Evolutionary conservation across 2,888 invertebrate genomes (phyloP), one percentile per base, ranked within the genome.

Genomic region (Meghimatium bilineatum): DNA sequence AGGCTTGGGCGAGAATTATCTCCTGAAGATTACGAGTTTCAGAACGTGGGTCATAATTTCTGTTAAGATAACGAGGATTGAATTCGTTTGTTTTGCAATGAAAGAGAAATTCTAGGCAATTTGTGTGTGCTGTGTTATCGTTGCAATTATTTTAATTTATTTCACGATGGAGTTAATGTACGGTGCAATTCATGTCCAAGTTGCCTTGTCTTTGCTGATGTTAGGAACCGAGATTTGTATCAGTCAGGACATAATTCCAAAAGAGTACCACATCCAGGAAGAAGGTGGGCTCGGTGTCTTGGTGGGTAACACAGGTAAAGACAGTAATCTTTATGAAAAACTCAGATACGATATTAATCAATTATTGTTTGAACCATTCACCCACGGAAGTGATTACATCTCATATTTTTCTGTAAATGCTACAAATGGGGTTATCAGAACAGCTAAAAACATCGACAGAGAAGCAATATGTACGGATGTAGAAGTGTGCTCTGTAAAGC

Each of bases 281-380:
- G 86, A 86, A n/a, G 79, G 82, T 34, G 85, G 83, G 23, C n/a
- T 49, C 3, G 85, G 82, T 5, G 76, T 82, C 17, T 85, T 87
- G 36, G 84, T 88, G 38, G 90, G 91, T 56, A 91, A 90, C 83
- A 88, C 90, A 12, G 90, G 90, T 0, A 77, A 88, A 67, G 90
- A 90, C 80, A 90, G 90, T 83, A 83, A 87, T 23, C 80, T 90
- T 44, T 89, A 88, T 79, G 88, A 86, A 44, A 89, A 88, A 10
- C 87, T 86, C 17, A 85, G 85, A 17, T 87, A 89, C 20, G 88
- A 88, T 77, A 90, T 90, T 67, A 87, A 88, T 75, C 87, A 85
- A 36, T 86, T 91, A 87, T 88, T 88, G 84, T 91, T 91, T 79
- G 87, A 88, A 76, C 88, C 90, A 83, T 87, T 90, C 36, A 88